These are phyloP conservation scores for Mantis religiosa DNA, from an alignment of 2,888 invertebrate species.

Conservation along the genomic window DNA sequence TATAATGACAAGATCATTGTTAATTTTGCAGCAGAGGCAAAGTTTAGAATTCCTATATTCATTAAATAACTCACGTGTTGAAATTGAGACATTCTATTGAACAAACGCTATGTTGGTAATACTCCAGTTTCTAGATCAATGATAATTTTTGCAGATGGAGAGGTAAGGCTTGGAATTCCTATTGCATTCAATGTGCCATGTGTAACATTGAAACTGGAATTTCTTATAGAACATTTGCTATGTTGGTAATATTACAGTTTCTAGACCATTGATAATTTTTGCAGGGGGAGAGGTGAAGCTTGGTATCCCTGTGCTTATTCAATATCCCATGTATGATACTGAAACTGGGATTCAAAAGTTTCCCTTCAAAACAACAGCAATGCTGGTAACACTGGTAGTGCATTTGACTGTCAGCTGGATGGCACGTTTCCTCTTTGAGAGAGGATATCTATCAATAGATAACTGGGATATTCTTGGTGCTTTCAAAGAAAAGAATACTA, in stretches of 20 bases:
- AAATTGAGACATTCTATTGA: too few relatives aligned
- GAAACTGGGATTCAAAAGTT: conserved; percentile 53
- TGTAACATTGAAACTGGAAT: too few relatives aligned
- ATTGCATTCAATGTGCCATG: too few relatives aligned
- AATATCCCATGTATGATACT: conserved; percentile 52
- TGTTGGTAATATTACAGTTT: neutral
- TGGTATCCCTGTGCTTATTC: conserved; percentile 52
- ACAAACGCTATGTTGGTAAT: too few relatives aligned
- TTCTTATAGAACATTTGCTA: neutral
- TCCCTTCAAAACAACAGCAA: conserved; percentile 61
- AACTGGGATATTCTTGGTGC: conserved; percentile 28
- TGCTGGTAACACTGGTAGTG: conserved; percentile 54
- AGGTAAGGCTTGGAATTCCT: too few relatives aligned
- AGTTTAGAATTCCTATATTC: too few relatives aligned
- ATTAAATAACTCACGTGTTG: too few relatives aligned
- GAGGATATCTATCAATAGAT: conserved; percentile 42
- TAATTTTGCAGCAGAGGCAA: too few relatives aligned
- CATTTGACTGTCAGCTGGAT: conserved; percentile 50
- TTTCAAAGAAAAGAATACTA: conserved; percentile 3
- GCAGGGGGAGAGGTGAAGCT: conserved; percentile 57
- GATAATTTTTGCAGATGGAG: too few relatives aligned
- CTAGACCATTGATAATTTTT: neutral
- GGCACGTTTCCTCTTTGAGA: conserved; percentile 48
- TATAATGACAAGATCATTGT: too few relatives aligned
- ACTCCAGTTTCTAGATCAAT: too few relatives aligned